Conservation (phyloP, 2,797 vertebrate genomes). For the Bothrops alternatus region DNA sequence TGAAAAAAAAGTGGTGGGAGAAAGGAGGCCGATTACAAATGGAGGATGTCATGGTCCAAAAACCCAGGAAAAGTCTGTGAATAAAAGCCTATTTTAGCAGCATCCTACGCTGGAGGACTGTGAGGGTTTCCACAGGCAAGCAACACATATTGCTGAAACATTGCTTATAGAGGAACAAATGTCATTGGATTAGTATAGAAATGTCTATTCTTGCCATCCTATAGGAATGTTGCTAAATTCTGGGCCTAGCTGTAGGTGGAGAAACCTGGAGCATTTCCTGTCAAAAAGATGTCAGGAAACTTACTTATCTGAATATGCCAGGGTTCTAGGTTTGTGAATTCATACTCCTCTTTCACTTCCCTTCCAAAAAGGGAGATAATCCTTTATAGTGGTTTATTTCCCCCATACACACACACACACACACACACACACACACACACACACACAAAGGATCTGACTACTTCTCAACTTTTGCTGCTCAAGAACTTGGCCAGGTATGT, state of each 20-base stretch:
- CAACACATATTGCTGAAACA: neutral
- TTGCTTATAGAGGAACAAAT: neutral
- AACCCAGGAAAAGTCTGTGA: neutral
- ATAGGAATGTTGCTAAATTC: neutral
- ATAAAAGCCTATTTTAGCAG: neutral
- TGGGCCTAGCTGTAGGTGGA: neutral
- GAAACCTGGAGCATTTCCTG: neutral
- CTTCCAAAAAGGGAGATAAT: neutral
- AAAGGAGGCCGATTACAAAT: neutral
- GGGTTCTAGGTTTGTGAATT: neutral
- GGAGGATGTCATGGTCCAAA: neutral
- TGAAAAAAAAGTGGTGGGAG: neutral
- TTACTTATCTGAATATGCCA: neutral
- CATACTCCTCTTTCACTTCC: neutral
- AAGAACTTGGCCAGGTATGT: neutral
- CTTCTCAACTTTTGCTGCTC: neutral
- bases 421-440: neutral
- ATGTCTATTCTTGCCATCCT: neutral
- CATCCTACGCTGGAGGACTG: neutral
- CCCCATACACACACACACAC: neutral
- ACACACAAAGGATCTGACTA: neutral
- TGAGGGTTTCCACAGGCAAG: neutral
- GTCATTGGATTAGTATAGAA: neutral
- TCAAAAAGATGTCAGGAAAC: neutral
- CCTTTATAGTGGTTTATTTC: neutral